Base-by-base conservation (phyloP, 2,113 vertebrate genomes). In the Notarius quadriscutis region DNA sequence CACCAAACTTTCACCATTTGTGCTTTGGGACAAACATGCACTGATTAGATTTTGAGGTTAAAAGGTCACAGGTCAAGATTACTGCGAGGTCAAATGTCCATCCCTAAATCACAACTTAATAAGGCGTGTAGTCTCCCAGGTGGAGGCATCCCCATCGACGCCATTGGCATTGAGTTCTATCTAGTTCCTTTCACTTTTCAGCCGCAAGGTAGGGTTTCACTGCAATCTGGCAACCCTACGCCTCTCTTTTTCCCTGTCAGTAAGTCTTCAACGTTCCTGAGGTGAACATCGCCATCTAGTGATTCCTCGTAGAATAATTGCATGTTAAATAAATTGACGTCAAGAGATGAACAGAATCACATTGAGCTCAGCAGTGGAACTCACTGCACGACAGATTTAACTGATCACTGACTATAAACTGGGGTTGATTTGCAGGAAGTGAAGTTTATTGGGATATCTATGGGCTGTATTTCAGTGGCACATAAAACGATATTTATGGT, bases 201-300 rank as follows among this genome's bases (percentile, higher is more conserved):
- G 3, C 5, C 9, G 48, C 4, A 48, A 62, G 0, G 0, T 7
- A 10, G 14, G 51, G 7, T 58, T 60, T 71, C 0, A 27, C 30
- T n/a, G 7, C 51, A 81, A 74, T 75, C 71, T 87, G 86, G 86
- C 80, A 87, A 87, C 86, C 11, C 17, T 0, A 15, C 18, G 20
- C 17, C 12, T 50, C 67, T 51, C 50, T 57, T 62, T 22, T 62
- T 81, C 30, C 17, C 53, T 48, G 50, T 65, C 15, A 10, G n/a
- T 18, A 25, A 71, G 11, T 25, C 51, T 57, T n/a, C 67, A 51
- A 34, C 2, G 80, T 69, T 22, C 5, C 69, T 34, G 69, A 75
- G n/a, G 50, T 63, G 22, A 22, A 17, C 60, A 87, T 81, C 72
- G 86, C 86, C 86, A 87, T 75, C 86, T 87, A 83, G 55, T 63